Base-by-base conservation (phyloP, 2,888 invertebrate species). In the Elysia crispata region DNA sequence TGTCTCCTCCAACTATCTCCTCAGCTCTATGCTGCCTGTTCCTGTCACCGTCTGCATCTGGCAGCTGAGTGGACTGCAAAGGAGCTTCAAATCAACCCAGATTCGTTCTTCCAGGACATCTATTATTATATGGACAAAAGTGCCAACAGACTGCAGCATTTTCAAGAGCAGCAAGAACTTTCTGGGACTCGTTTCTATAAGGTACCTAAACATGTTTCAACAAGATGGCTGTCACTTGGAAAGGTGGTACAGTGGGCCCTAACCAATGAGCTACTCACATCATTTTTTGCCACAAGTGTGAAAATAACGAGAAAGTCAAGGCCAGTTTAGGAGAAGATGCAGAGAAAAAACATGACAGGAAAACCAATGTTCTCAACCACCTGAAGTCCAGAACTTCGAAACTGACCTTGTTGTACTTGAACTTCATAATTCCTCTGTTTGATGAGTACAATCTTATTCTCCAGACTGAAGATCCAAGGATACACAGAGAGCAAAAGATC, bases 121-220 rank as follows among this genome's bases (percentile, higher is more conserved):
- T 23, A 60, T 18, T 60, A 8, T 60, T 60, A 60, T 60, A 60
- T 60, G 60, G 60, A 60, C 8, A 60, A 60, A 23, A 60, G 60
- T 23, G 20, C 60, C 5, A 60, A 60, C 23, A 20, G 60, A 6
- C 15, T 60, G 3, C 3, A 60, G 20, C 3, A 20, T 18, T 60
- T 60, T 23, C 3, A 60, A 60, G 60, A 60, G 8, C 15, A 8
- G 20, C 60, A 60, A 15, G 15, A 15, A 23, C 8, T 8, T 5
- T 60, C 28, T 66, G 66, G 30, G 18, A 66, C 25, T 8, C 30
- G 5, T 6, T 5, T 6, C 5, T 8, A 11, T 28, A 8, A 1
- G 5, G 28, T 66, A 6, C 30, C 28, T 6, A 66, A 66, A 25
- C 66, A 66, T 25, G 8, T 11, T 66, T 3, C 66, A 6, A 66